phyloP scores from a whole-genome alignment of 2,113 vertebrate species.

The Macaca fascicularis region DNA sequence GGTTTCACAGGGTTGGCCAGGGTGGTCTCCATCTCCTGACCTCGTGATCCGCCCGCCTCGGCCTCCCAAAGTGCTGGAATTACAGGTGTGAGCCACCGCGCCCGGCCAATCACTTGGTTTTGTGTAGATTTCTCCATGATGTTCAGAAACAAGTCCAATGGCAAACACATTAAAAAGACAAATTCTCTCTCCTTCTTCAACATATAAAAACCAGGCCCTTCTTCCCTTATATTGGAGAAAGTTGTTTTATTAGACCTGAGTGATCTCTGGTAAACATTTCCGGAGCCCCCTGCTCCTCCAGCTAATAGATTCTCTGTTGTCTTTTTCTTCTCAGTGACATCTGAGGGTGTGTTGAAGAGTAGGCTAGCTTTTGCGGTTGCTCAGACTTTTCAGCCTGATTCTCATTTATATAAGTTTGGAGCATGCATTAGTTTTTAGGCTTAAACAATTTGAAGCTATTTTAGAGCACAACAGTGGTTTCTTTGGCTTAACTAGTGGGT shows the following conservation, averaged over 20 bases:
- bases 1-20: too few relatives aligned
- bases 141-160: background rate
- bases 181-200: background rate
- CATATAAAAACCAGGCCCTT: background rate
- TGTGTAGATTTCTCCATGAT: background rate
- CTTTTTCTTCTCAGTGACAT: background rate
- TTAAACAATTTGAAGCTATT: background rate
- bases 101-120: background rate
- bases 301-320: background rate
- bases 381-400: background rate
- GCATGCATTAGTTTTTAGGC: background rate
- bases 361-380: background rate
- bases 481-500: background rate
- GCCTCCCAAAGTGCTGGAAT: too few relatives aligned
- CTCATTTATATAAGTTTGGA: background rate
- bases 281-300: background rate
- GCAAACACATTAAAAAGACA: background rate
- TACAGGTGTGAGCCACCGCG: too few relatives aligned
- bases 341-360: background rate
- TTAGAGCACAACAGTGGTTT: background rate
- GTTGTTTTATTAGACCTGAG: background rate
- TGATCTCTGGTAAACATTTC: background rate
- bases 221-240: background rate
- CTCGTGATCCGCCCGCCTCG: rapidly evolving
- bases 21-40: too few relatives aligned